Base-by-base conservation (phyloP, 2,888 invertebrate genomes). In the Cephus rjabovi region DNA sequence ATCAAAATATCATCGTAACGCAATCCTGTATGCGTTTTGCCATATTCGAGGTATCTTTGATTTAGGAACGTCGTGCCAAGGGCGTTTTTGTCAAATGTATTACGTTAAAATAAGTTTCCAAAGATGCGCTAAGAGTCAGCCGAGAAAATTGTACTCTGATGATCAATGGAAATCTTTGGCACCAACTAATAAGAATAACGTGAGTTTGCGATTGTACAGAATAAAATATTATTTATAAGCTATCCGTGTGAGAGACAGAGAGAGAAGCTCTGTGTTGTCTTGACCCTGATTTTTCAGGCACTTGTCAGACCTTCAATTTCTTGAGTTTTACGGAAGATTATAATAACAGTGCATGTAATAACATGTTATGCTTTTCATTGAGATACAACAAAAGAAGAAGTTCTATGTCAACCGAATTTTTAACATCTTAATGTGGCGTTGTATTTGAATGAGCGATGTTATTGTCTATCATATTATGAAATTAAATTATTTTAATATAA, bases 401-500 rank as follows among this genome's bases (percentile, higher is more conserved):
- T 33, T 34, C 23, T 71, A 71, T 31, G 31, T 31, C 34, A 31
- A 71, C 33, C 23, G 74, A 34, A 34, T 30, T 34, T 74, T n/a
- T 34, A 74, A 34, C 31, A 74, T 74, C 74, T 74, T 74, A 74
- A 34, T 79, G 69, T 74, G 79, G 78, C 79, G 79, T 82, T 81
- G 77, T 76, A 81, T 79, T 75, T 74, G 82, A 85, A 86, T 87
- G 86, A 84, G 86, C 86, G 85, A 83, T 87, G 87, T 88, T 88
- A 86, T 85, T 87, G 86, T 87, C 87, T 86, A 86, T 86, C 85
- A 85, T 86, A 85, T 79, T 88, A 83, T 86, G 83, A 80, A 86
- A 89, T 88, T 89, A 90, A 90, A 90, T 89, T 90, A 90, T 90
- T 90, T 90, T 90, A 89, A 87, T 90, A 90, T 88, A 56, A 56